Evolutionary conservation across 2,113 vertebrate species (phyloP).

Genomic region (Romanogobio albipinnatus): DNA sequence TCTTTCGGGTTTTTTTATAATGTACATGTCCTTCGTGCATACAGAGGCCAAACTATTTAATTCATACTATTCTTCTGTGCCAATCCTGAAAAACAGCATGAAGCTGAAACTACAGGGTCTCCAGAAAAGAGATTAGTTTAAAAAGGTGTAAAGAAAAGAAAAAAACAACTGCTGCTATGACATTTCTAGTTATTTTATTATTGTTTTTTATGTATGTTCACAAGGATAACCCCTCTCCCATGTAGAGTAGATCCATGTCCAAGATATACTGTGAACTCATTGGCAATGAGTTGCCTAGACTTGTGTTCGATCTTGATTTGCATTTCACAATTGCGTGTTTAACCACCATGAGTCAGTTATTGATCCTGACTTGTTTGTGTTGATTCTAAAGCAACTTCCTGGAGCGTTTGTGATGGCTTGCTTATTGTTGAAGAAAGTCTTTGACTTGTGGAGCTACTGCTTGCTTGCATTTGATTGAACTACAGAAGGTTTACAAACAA

Average conservation of each 20-base stretch:
- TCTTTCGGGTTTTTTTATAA: constrained; percentile 56
- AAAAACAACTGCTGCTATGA: constrained; percentile 42
- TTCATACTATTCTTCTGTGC: constrained; percentile 69
- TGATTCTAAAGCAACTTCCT: background rate
- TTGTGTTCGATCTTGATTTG: background rate
- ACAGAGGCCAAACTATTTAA: constrained; percentile 67
- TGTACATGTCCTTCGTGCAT: constrained; percentile 63
- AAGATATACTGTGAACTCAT: constrained; percentile 9
- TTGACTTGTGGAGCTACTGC: background rate
- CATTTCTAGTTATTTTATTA: constrained; percentile 31
- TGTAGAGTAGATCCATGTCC: constrained; percentile 13
- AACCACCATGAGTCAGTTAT: background rate
- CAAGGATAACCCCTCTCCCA: background rate
- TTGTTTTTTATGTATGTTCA: background rate
- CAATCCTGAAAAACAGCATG: constrained; percentile 61
- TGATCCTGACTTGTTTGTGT: background rate
- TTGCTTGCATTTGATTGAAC: constrained; percentile 6
- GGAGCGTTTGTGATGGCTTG: background rate
- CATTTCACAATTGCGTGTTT: background rate
- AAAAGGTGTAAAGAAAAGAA: constrained; percentile 20
- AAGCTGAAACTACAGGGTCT: constrained; percentile 38
- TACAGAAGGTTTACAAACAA: constrained; percentile 8
- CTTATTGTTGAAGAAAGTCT: background rate
- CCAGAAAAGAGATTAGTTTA: constrained; percentile 15
- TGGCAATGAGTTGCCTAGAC: background rate